A percentile compares a stretch with the other conserved stretches of the same genome.
Evolutionary conservation across 2,888 invertebrate species (phyloP).

Genomic region (Heterodera filipjevi): DNA sequence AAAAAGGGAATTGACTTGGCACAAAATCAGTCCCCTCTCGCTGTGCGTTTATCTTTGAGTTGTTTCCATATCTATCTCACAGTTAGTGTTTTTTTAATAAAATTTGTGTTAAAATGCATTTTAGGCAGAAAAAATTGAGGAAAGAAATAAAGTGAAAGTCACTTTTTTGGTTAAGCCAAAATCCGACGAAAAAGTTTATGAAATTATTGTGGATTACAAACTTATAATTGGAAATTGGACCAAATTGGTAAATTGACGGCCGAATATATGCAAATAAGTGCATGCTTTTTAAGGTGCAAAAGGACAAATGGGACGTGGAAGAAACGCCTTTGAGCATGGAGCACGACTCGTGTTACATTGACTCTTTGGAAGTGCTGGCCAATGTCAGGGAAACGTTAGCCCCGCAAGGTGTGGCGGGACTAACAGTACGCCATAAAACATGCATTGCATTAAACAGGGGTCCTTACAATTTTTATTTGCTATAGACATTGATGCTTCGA

Average conservation of each 20-base stretch:
- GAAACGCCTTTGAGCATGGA: conserved; percentile 31
- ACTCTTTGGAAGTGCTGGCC: conserved; percentile 25
- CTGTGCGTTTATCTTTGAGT: conserved; percentile 27
- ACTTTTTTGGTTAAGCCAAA: conserved; percentile 9
- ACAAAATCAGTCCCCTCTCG: background rate
- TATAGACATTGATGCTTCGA: conserved; percentile 35
- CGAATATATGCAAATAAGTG: background rate
- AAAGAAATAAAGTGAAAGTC: conserved; percentile 17
- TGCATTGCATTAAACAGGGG: background rate
- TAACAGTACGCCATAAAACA: background rate
- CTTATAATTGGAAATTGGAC: conserved; percentile 27
- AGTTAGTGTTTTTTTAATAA: conserved; percentile 11
- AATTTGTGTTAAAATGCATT: background rate
- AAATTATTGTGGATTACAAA: conserved; percentile 38
- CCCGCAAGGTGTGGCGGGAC: conserved; percentile 22
- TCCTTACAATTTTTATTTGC: background rate
- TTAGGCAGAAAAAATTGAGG: background rate
- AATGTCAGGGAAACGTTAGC: conserved; percentile 44
- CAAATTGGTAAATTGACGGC: conserved; percentile 23
- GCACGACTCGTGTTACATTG: conserved; percentile 10
- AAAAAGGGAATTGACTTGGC: conserved; percentile 10
- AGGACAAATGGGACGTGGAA: conserved; percentile 38
- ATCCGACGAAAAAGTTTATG: conserved; percentile 30
- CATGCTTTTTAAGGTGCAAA: conserved; percentile 37
- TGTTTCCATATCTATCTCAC: conserved; percentile 30